A percentile compares a stretch with the other conserved stretches of the same genome.
Evolutionary conservation across 92 coral and sea anemone genomes (phyloP).

Genomic region (Phenganax stokvisi): DNA sequence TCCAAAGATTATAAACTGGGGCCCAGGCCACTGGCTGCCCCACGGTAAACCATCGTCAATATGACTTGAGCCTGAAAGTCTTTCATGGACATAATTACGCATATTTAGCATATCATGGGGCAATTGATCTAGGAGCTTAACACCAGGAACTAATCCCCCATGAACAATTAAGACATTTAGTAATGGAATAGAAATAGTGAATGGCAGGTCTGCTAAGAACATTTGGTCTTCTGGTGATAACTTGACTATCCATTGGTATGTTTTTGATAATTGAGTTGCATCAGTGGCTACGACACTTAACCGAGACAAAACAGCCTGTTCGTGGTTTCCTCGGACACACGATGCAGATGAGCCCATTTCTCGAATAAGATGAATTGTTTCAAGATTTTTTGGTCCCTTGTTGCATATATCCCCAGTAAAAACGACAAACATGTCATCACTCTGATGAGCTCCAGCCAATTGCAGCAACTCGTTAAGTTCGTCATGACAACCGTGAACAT

Average conservation of each 20-base stretch:
- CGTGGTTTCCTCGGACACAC: slow-evolving; percentile 69
- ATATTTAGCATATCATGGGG: slow-evolving; percentile 59
- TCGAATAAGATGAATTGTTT: slow-evolving; percentile 54
- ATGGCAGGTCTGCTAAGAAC: slow-evolving; percentile 57
- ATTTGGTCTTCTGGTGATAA: slow-evolving; percentile 53
- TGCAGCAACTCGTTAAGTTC: slow-evolving; percentile 55
- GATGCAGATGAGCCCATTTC: slow-evolving; percentile 48
- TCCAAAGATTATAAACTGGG: slow-evolving; percentile 63
- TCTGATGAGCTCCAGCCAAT: slow-evolving; percentile 25
- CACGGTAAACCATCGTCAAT: slow-evolving; percentile 57
- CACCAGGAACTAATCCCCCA: slow-evolving; percentile 67
- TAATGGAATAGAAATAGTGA: slow-evolving; percentile 55
- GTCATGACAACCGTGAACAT: slow-evolving; percentile 65
- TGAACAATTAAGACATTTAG: slow-evolving; percentile 61
- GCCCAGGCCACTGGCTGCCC: slow-evolving; percentile 66
- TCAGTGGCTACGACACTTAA: slow-evolving; percentile 41
- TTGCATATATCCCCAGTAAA: slow-evolving; percentile 63
- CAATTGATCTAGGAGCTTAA: slow-evolving; percentile 50
- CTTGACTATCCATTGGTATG: slow-evolving; percentile 46
- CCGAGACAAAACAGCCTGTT: slow-evolving; percentile 48
- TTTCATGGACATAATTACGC: slow-evolving; percentile 60
- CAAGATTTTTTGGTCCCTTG: slow-evolving; percentile 65
- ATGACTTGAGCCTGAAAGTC: slow-evolving; percentile 43
- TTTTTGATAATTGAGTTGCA: slow-evolving; percentile 42
- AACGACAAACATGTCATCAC: slow-evolving; percentile 43